Conservation (phyloP, 2,797 vertebrate species). For the Rhabdomys pumilio region DNA sequence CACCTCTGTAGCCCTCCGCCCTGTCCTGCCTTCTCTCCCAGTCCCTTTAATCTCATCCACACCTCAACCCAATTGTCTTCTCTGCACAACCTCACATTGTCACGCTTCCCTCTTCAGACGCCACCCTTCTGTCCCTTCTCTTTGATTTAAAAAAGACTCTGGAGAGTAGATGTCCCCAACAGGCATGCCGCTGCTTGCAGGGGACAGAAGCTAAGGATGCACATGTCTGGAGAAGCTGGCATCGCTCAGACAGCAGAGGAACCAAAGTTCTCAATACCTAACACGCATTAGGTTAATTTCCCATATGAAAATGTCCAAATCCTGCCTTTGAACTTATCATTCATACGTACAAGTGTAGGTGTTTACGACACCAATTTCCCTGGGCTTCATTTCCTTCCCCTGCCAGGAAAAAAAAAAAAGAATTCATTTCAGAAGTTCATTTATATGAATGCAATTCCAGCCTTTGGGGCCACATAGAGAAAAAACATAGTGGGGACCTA, state of each 20-base stretch:
- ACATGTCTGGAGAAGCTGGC: background rate
- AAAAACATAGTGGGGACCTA: background rate
- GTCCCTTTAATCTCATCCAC: background rate
- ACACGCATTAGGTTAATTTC: background rate
- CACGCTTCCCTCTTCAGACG: background rate
- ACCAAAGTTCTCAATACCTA: background rate
- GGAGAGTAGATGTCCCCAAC: background rate
- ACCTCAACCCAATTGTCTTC: background rate
- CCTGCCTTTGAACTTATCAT: background rate
- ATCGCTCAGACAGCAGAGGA: background rate
- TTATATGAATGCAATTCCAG: background rate
- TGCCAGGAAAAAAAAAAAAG: background rate
- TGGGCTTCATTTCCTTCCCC: background rate
- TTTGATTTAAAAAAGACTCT: background rate
- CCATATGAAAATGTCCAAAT: background rate
- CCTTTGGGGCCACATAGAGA: background rate
- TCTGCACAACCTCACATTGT: background rate
- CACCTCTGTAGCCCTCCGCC: background rate
- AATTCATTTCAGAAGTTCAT: background rate
- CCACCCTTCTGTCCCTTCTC: background rate
- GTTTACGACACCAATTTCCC: background rate
- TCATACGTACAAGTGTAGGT: background rate
- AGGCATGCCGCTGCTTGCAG: background rate
- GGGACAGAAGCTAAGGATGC: background rate
- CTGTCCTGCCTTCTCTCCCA: background rate